These are phyloP conservation scores for Nemapogon koenigi DNA, from an alignment of 2,888 invertebrate genomes.

Conservation along the genomic window DNA sequence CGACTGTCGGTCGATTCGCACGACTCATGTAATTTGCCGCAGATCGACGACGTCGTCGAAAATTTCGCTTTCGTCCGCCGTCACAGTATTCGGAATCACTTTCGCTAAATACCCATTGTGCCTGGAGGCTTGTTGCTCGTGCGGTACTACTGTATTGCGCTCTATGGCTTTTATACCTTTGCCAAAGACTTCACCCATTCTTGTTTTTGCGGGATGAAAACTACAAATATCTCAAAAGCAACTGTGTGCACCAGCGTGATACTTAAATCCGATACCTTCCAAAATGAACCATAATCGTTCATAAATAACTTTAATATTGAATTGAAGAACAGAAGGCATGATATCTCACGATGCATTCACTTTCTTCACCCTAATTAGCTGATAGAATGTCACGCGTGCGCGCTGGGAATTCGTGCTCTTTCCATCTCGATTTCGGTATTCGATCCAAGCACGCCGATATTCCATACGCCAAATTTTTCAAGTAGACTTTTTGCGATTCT, in stretches of 20 bases:
- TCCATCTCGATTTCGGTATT: conserved; percentile 3
- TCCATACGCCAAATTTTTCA: too few species aligned
- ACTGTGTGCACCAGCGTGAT: conserved; percentile 3
- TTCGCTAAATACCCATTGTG: conserved; percentile 26
- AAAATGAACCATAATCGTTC: too few species aligned
- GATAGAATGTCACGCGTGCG: conserved; percentile 25
- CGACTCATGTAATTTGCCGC: conserved; percentile 10
- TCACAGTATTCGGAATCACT: conserved; percentile 17
- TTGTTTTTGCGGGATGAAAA: too few species aligned
- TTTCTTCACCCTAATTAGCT: conserved; percentile 27
- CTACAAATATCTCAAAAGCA: too few species aligned
- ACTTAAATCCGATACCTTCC: too few species aligned
- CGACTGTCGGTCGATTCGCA: conserved; percentile 6
- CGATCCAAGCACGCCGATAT: too few species aligned
- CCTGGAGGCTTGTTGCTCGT: too few species aligned
- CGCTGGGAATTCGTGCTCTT: conserved; percentile 8
- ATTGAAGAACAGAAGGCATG: too few species aligned
- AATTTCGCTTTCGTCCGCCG: conserved; percentile 23
- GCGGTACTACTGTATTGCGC: not conserved
- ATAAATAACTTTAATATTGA: too few species aligned
- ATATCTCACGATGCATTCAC: conserved; percentile 12
- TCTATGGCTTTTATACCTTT: too few species aligned
- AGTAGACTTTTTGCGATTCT: too few species aligned
- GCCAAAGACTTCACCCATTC: too few species aligned
- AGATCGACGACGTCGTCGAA: conserved; percentile 14